A percentile compares a stretch with the other conserved stretches of the same genome.
Evolutionary conservation across 2,888 invertebrate species (phyloP).

Genomic region (Troides helena): DNA sequence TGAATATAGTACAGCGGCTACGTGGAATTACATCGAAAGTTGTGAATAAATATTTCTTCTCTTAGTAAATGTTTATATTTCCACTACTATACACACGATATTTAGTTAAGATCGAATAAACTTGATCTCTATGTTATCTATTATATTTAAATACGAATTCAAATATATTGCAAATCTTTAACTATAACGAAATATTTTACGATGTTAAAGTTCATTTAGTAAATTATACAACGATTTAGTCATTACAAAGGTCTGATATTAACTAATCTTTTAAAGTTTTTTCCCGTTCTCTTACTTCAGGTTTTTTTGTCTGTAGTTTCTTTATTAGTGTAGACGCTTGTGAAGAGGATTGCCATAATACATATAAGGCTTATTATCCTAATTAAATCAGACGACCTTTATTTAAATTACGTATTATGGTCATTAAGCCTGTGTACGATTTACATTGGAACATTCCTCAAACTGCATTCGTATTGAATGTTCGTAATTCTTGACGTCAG

Average conservation of each 20-base stretch:
- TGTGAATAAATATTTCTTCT: too few relatives aligned
- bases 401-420: background rate
- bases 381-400: background rate
- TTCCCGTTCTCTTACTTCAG: background rate
- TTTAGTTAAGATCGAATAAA: too few relatives aligned
- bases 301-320: background rate
- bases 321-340: too few relatives aligned
- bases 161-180: background rate
- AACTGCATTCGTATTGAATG: slow-evolving; percentile 12
- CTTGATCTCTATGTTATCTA: background rate
- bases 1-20: too few relatives aligned
- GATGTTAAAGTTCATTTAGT: background rate
- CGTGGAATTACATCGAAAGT: too few relatives aligned
- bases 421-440: background rate
- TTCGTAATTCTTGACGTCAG: slow-evolving; percentile 49
- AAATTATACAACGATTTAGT: background rate
- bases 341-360: too few relatives aligned
- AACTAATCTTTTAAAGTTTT: background rate
- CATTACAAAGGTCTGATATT: background rate
- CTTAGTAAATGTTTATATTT: background rate
- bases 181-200: background rate
- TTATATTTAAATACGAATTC: background rate
- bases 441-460: background rate
- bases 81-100: background rate
- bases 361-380: too few relatives aligned